Conservation (phyloP, 2,113 vertebrate species). For the Brachionichthys hirsutus region DNA sequence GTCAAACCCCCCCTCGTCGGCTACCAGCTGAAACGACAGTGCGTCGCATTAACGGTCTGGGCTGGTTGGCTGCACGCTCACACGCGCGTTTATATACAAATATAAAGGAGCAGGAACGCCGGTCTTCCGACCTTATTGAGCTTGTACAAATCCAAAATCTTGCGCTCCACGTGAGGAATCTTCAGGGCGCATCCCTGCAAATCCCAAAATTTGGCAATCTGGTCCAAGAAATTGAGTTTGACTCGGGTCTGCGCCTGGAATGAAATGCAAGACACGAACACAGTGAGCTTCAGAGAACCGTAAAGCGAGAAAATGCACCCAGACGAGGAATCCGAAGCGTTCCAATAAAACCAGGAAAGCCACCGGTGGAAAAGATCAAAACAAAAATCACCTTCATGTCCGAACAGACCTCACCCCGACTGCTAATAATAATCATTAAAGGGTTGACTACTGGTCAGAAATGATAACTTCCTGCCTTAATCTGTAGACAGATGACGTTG, state of each 20-base stretch:
- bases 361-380: not conserved
- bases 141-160: constrained; percentile 95
- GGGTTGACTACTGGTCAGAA: no score
- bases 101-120: not conserved
- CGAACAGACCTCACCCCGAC: no score
- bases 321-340: not conserved
- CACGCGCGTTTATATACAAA: not conserved
- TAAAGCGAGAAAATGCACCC: not conserved
- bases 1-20: constrained; percentile 96
- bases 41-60: not conserved
- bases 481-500: no score
- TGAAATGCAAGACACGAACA: constrained; percentile 1
- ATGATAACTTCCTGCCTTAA: not conserved
- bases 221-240: constrained; percentile 97
- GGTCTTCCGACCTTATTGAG: constrained; percentile 84
- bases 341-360: not conserved
- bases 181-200: constrained; percentile 94
- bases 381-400: not conserved
- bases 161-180: constrained; percentile 96
- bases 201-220: constrained; percentile 99
- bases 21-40: constrained; percentile 82
- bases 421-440: no score
- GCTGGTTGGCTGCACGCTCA: no score
- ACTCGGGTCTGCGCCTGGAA: constrained; percentile 94
- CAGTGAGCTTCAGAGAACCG: not conserved